Evolutionary conservation across 2,797 vertebrate genomes (phyloP).

Genomic region (Leptatherina wallacei): DNA sequence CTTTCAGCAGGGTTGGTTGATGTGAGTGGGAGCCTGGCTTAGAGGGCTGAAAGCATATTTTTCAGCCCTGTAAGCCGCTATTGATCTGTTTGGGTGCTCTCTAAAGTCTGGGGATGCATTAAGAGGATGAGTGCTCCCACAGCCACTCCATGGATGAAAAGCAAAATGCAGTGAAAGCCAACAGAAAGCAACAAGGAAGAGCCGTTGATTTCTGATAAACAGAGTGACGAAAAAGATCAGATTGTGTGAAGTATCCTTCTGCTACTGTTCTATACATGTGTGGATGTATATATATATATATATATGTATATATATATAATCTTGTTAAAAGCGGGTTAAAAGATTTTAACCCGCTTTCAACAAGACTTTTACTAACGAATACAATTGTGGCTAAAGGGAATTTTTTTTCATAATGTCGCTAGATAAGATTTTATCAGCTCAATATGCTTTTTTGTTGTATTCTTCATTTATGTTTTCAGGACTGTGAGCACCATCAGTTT

Average conservation of each 20-base stretch:
- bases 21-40: constrained; percentile 14
- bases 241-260: neutral
- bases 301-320: too few relatives aligned
- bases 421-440: too few relatives aligned
- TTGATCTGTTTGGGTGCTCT: constrained; percentile 54
- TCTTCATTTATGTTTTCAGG: too few relatives aligned
- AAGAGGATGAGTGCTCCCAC: constrained; percentile 31
- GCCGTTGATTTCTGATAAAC: constrained; percentile 18
- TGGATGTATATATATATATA: neutral
- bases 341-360: too few relatives aligned
- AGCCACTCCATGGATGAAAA: constrained; percentile 18
- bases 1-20: neutral
- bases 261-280: neutral
- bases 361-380: too few relatives aligned
- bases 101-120: constrained; percentile 57
- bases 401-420: too few relatives aligned
- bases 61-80: constrained; percentile 34
- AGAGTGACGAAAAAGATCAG: constrained; percentile 12
- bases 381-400: too few relatives aligned
- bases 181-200: constrained; percentile 6
- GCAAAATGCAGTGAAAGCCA: constrained; percentile 22
- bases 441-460: too few relatives aligned
- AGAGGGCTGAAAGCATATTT: constrained; percentile 28
- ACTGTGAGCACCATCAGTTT: too few relatives aligned
- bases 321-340: too few relatives aligned